These are phyloP conservation scores for Rhinolophus ferrumequinum DNA, from an alignment of 2,113 vertebrate genomes.

Conservation along the genomic window DNA sequence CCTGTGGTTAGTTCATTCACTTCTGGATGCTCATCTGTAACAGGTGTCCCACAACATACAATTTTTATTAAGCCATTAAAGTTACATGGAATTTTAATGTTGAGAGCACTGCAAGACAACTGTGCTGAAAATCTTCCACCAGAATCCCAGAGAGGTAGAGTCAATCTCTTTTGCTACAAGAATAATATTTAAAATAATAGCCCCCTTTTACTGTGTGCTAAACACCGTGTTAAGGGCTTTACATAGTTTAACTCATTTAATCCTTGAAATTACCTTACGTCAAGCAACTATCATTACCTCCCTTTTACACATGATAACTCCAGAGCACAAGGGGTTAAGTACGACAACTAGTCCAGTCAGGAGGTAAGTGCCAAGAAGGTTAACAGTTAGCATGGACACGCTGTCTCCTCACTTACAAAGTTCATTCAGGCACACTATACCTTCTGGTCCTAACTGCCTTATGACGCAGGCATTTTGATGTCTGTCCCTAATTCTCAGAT, in stretches of 20 bases:
- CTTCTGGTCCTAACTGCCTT: background rate
- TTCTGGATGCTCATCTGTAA: background rate
- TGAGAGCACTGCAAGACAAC: background rate
- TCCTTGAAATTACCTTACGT: background rate
- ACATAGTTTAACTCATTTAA: conserved; percentile 1
- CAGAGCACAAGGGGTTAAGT: background rate
- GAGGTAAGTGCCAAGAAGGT: background rate
- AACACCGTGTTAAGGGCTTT: background rate
- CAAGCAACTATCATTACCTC: background rate
- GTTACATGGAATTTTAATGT: background rate
- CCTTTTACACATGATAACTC: background rate
- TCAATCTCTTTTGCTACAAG: background rate
- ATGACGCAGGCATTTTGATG: background rate
- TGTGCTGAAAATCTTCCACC: background rate
- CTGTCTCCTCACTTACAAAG: background rate
- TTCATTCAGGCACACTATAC: background rate
- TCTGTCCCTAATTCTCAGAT: background rate
- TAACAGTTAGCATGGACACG: background rate
- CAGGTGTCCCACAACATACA: background rate
- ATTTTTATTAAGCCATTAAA: conserved; percentile 5
- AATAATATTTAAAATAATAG: background rate
- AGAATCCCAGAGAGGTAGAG: background rate
- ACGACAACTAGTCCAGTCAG: background rate
- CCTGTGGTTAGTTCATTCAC: background rate
- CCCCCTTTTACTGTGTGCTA: background rate